A percentile compares a stretch with the other conserved stretches of the same genome.
These are phyloP conservation scores for Drosophila kikkawai DNA, from an alignment of 1,140 invertebrate genomes.

Conservation along the genomic window DNA sequence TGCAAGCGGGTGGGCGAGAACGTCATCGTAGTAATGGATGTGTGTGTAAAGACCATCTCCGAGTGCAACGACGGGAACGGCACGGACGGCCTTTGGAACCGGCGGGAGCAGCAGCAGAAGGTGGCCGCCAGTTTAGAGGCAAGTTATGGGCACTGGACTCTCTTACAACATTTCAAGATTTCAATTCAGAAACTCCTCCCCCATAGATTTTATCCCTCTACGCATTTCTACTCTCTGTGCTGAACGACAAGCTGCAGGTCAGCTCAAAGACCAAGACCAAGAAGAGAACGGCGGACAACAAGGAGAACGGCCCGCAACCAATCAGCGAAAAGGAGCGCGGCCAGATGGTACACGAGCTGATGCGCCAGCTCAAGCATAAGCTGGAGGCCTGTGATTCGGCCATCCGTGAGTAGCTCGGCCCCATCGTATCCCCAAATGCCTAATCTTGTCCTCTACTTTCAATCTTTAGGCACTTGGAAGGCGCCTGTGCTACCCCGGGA, in stretches of 20 bases:
- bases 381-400: slow-evolving; percentile 71
- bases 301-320: slow-evolving; percentile 46
- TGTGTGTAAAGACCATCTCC: slow-evolving; percentile 62
- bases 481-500: slow-evolving; percentile 66
- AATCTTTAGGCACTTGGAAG: slow-evolving; percentile 72
- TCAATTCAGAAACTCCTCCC: background rate
- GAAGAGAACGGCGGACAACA: slow-evolving; percentile 56
- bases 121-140: slow-evolving; percentile 78
- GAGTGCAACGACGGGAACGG: slow-evolving; percentile 69
- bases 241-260: slow-evolving; percentile 78
- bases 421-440: background rate
- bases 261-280: slow-evolving; percentile 69
- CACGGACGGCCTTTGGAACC: slow-evolving; percentile 71
- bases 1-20: slow-evolving; percentile 71
- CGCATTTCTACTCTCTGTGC: slow-evolving; percentile 78
- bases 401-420: slow-evolving; percentile 59
- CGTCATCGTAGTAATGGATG: slow-evolving; percentile 55
- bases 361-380: slow-evolving; percentile 79
- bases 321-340: slow-evolving; percentile 80
- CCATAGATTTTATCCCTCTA: slow-evolving; percentile 78
- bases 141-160: background rate
- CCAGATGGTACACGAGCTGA: slow-evolving; percentile 72
- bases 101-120: slow-evolving; percentile 69
- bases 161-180: background rate
- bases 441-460: background rate